Base-by-base conservation (phyloP, 2,888 invertebrate species). In the Platerodrilus igneus region DNA sequence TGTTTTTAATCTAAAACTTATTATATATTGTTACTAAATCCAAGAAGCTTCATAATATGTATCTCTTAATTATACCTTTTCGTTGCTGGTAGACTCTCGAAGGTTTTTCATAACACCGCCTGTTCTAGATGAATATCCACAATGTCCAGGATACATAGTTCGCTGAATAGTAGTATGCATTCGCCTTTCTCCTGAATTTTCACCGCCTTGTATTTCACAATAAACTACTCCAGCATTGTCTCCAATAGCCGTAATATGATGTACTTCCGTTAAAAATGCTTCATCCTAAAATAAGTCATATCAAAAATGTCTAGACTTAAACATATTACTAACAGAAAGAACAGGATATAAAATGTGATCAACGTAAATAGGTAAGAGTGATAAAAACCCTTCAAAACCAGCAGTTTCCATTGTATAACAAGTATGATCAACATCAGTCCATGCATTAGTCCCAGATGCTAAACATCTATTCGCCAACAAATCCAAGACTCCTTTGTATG, bases 161-260 rank as follows among this genome's bases (percentile, higher is more conserved):
- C 81, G 71, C 11, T 78, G 63, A 62, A 90, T 67, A 50, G 76
- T 76, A 37, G 79, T 66, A 52, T 82, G 76, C 44, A 83, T 76
- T 43, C 83, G 71, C 40, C 79, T 79, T 59, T 86, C 86, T 3
- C 85, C 84, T n/a, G 75, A 77, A 64, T 88, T 90, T 64, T 91
- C 91, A 17, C 78, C 64, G 0, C 84, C 88, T 67, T 91, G 92
- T 87, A 93, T 92, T 72, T 95, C 94, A 66, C 89, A 90, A 64
- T 94, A 94, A n/a, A 94, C 92, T 8, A 94, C 90, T 10, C 95
- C 95, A 7, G 86, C 90, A 72, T 95, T 85, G 50, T 87, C 83
- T 0, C 93, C 94, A 42, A 86, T 81, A 0, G 83, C 86, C 55
- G 86, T 89, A 45, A 94, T 75, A 63, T 94, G 93, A 66, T 94